Percentiles rank a stretch among this genome's conserved stretches.
Conservation (phyloP, 1,140 invertebrate species). For the Cyclargus thomasi region DNA sequence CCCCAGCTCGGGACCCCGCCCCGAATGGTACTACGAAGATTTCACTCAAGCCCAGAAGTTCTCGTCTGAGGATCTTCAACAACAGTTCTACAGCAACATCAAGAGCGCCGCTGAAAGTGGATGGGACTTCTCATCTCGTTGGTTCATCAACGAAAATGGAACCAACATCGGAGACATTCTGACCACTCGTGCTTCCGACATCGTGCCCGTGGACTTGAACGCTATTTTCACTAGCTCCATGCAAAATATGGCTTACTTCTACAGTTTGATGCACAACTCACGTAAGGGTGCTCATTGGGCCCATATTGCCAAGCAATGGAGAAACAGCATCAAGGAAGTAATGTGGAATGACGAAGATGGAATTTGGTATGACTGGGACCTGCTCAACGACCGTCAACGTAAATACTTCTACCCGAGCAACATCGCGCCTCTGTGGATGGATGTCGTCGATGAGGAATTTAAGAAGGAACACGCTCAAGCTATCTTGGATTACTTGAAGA, state of each 20-base stretch:
- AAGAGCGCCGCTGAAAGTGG: conserved; percentile 19
- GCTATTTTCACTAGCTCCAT: conserved; percentile 15
- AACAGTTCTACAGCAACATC: conserved; percentile 25
- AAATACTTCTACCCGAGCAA: conserved; percentile 83
- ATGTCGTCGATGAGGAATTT: conserved; percentile 38
- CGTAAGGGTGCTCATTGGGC: conserved; percentile 56
- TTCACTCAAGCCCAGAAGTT: conserved; percentile 55
- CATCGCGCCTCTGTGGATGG: conserved; percentile 83
- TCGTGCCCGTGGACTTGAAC: conserved; percentile 19
- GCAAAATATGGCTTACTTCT: conserved; percentile 19
- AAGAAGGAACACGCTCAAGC: conserved; percentile 34
- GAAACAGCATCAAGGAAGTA: conserved; percentile 77
- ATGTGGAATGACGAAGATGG: conserved; percentile 84
- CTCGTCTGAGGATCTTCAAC: conserved; percentile 57
- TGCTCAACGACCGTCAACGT: conserved; percentile 42
- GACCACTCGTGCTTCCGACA: background rate
- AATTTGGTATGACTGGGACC: conserved; percentile 85
- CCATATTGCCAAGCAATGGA: conserved; percentile 77
- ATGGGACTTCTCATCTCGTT: conserved; percentile 18
- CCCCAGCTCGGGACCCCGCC: conserved; percentile 81
- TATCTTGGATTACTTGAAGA: conserved; percentile 73
- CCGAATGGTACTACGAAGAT: conserved; percentile 85
- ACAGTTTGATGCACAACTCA: conserved; percentile 43
- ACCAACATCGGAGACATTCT: conserved; percentile 15
- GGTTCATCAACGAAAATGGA: conserved; percentile 17